A percentile compares a stretch with the other conserved stretches of the same genome.
These are phyloP conservation scores for Lobophora halterata DNA, from an alignment of 2,888 invertebrate genomes.

Conservation along the genomic window DNA sequence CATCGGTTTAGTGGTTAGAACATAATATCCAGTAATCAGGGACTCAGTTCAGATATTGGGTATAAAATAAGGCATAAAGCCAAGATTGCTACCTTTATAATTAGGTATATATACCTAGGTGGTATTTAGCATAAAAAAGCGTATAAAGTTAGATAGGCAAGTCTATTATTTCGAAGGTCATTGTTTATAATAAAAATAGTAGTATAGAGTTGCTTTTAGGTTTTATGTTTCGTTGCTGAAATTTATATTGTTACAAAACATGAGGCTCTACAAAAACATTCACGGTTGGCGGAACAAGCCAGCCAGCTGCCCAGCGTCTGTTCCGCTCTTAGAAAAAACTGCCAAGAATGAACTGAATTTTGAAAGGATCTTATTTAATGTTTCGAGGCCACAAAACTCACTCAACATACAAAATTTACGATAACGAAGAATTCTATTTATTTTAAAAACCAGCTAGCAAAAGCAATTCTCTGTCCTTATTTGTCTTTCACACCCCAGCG, in stretches of 20 bases:
- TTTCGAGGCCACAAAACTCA: conserved; percentile 15
- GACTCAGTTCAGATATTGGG: too few species aligned
- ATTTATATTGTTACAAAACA: conserved; percentile 59
- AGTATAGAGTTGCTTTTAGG: conserved; percentile 47
- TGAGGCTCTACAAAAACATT: conserved; percentile 64
- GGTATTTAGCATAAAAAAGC: neutral
- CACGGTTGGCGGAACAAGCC: conserved; percentile 67
- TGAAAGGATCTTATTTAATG: conserved; percentile 23
- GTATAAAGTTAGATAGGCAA: conserved; percentile 3
- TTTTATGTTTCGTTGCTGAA: conserved; percentile 66
- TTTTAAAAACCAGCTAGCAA: conserved; percentile 19
- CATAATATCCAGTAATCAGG: conserved; percentile 7
- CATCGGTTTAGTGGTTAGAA: conserved; percentile 16
- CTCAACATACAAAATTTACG: conserved; percentile 22
- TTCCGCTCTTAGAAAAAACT: conserved; percentile 30
- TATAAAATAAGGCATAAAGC: too few species aligned
- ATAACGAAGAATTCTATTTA: conserved; percentile 25
- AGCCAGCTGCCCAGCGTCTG: conserved; percentile 56
- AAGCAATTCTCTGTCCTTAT: conserved; percentile 15
- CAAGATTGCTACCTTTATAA: too few species aligned
- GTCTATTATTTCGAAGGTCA: conserved; percentile 38
- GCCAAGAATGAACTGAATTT: conserved; percentile 30
- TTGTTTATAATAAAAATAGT: conserved; percentile 38
- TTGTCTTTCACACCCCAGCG: conserved; percentile 23
- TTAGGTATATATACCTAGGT: conserved; percentile 2